Percentiles rank a stretch among this genome's conserved stretches.
Evolutionary conservation across 2,888 invertebrate species (phyloP).

Genomic region (Chouioia cunea): DNA sequence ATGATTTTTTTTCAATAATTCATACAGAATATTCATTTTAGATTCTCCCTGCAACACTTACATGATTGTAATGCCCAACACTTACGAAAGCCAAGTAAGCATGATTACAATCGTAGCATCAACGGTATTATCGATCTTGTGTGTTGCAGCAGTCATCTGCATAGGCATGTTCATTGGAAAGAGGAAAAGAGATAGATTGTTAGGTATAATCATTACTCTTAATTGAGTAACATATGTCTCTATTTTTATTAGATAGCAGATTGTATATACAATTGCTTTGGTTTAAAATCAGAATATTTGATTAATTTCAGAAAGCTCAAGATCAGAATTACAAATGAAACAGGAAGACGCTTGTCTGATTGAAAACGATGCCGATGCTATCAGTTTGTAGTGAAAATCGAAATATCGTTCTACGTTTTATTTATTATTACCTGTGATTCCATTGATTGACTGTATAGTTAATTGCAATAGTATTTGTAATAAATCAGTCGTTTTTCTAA

Average conservation of each 20-base stretch:
- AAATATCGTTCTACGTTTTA: neutral
- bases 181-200: neutral
- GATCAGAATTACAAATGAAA: neutral
- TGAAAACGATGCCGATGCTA: slow-evolving; percentile 19
- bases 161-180: slow-evolving; percentile 12
- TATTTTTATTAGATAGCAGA: too few relatives aligned
- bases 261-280: neutral
- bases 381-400: slow-evolving; percentile 22
- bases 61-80: neutral
- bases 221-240: neutral
- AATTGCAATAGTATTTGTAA: neutral
- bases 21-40: slow-evolving; percentile 3
- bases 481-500: neutral
- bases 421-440: neutral
- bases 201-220: slow-evolving; percentile 22
- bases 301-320: slow-evolving; percentile 8
- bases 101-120: neutral
- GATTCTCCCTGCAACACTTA: slow-evolving; percentile 22
- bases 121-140: neutral
- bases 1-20: neutral
- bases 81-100: neutral
- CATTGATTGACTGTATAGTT: neutral
- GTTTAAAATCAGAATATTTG: neutral
- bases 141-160: neutral
- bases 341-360: slow-evolving; percentile 25